Evolutionary conservation across 2,888 invertebrate genomes (phyloP), one percentile per base, ranked within the genome.

Genomic region (Rhorus exstirpatorius): DNA sequence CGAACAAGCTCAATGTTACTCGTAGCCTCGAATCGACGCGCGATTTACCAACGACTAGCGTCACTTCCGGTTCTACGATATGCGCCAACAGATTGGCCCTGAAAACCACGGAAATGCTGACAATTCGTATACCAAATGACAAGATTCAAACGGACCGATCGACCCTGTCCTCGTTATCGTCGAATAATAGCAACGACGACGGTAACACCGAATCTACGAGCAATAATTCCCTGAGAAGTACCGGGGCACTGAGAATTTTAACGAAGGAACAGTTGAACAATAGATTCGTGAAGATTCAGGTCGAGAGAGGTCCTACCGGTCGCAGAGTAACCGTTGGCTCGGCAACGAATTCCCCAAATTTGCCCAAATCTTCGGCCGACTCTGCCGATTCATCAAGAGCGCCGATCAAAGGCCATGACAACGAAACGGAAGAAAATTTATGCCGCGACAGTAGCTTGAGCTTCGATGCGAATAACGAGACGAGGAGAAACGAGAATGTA

Each of bases 211-310:
- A 65, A 2, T 10, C 31, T 8, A 31, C 63, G 8, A 35, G 8
- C 17, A 70, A 19, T 21, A 41, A 35, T 8, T 6, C 26, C n/a
- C n/a, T n/a, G 1, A 72, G 41, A 60, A 71, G 10, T 19, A 7
- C 21, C 1, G 70, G 65, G 12, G 24, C 41, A 31, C 55, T 90
- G 17, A 91, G 87, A 80, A 80, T 91, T 55, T 85, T 92, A 14
- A 88, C 89, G 0, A 90, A 83, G 53, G 88, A 90, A 12, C 90
- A 92, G 71, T 79, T 92, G 6, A 92, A 91, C 77, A 85, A 77
- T 8, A 90, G 90, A 79, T 85, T 83, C 46, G 81, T 89, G 6
- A 87, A 89, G 70, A 75, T 87, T 58, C 84, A 87, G 68, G 81
- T 86, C 0, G 83, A 86, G 17, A 83, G 83, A 21, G 80, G 87